A percentile compares a stretch with the other conserved stretches of the same genome.
Conservation (phyloP, 2,113 vertebrate genomes). For the Mobula birostris region DNA sequence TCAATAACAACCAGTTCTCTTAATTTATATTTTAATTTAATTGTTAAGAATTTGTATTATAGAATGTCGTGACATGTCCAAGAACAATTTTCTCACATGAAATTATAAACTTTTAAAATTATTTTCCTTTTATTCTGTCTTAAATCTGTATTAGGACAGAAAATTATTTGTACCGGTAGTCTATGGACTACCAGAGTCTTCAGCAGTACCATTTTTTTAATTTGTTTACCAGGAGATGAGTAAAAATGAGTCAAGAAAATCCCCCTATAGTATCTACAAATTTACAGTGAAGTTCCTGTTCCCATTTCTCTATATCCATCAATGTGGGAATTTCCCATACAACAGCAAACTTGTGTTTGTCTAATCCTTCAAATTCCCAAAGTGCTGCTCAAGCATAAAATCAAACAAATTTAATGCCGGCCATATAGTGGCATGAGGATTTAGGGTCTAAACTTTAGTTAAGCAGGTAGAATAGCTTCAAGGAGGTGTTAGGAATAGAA, state of each 20-base stretch:
- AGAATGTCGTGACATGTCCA: background rate
- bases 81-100: background rate
- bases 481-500: background rate
- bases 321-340: background rate
- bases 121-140: background rate
- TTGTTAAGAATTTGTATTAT: background rate
- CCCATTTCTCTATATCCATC: background rate
- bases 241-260: background rate
- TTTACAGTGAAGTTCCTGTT: background rate
- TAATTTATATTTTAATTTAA: background rate
- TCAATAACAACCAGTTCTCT: background rate
- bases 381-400: background rate
- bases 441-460: background rate
- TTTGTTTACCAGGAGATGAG: background rate
- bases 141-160: too few species aligned
- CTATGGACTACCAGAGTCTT: background rate
- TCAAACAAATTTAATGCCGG: background rate
- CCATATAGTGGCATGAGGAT: background rate
- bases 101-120: background rate
- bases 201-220: background rate
- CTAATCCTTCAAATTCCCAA: background rate
- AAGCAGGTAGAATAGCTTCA: background rate
- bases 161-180: too few species aligned
- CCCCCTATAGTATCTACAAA: background rate
- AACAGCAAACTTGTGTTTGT: background rate